Base-by-base conservation (phyloP, 2,113 vertebrate genomes). In the Anser brachyrhynchus region DNA sequence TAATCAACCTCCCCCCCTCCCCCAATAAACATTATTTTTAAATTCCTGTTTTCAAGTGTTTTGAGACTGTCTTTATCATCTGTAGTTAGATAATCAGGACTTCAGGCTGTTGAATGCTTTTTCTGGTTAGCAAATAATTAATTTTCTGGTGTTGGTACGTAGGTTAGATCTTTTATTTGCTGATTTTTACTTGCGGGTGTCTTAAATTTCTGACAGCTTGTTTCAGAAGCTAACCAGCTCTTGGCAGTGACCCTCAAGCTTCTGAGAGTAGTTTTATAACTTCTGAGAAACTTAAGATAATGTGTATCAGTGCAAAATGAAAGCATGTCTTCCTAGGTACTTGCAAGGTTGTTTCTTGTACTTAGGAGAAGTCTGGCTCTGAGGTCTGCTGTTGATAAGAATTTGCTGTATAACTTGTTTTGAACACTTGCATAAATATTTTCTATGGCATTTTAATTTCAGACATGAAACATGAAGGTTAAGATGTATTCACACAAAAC, bases 251-350 rank as follows among this genome's bases (percentile, higher is more conserved):
- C 92, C 43, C 72, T 78, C 21, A 35, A 66, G 15, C 49, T 92
- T 95, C 75, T 76, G 54, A 75, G 55, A 79, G 29, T 44, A 57
- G 25, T 72, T 80, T 62, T 80, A 2, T 61, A 77, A 87, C 43
- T 95, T 88, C 67, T 71, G 66, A 89, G 83, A 74, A 94, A 57
- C 26, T 57, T 79, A 33, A 78, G 75, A 59, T 96, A 79, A 67
- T 7, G 5, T n/a, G 3, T 82, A 31, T 55, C 18, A 9, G n/a
- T 58, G 35, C 44, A 90, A 81, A 95, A 78, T 59, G 39, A 59
- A 93, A 96, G 26, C 22, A 11, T 59, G 21, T 57, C 44, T 31
- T 64, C 74, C 58, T 57, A 54, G 19, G 14, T 67, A 52, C 55
- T 79, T 80, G 26, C 2, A 39, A 18, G 29, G 31, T 55, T 80